phyloP scores from a whole-genome alignment of 2,797 vertebrate species.

The Knipowitschia caucasica region DNA sequence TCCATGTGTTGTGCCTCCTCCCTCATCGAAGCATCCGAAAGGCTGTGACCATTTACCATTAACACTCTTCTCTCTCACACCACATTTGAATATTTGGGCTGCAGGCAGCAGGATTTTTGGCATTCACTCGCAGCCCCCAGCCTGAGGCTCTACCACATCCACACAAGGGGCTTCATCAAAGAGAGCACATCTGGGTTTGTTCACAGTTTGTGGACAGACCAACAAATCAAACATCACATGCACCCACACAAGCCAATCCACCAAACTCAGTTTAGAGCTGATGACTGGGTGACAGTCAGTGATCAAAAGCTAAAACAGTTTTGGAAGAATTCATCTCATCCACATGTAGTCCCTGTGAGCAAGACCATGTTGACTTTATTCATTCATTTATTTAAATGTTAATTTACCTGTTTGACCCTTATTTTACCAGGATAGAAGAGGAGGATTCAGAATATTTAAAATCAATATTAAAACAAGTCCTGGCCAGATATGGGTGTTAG shows the following conservation, averaged over 20 bases:
- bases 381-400: too few species aligned
- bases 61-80: background rate
- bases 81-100: constrained; percentile 3
- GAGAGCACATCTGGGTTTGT: constrained; percentile 13
- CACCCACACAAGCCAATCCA: background rate
- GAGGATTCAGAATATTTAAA: too few species aligned
- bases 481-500: too few species aligned
- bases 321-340: background rate
- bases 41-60: background rate
- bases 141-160: constrained; percentile 1
- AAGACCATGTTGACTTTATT: constrained; percentile 16
- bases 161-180: constrained; percentile 3
- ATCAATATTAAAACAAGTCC: too few species aligned
- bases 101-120: constrained; percentile 6
- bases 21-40: background rate
- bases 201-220: background rate
- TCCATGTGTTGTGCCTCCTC: background rate
- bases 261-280: background rate
- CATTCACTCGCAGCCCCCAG: background rate
- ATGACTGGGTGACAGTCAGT: background rate
- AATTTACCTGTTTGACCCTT: too few species aligned
- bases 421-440: too few species aligned
- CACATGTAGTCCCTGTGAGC: background rate
- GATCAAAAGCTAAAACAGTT: background rate
- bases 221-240: constrained; percentile 6